These are phyloP conservation scores for Ceyx melanurus DNA, from an alignment of 2,113 vertebrate genomes.

Conservation along the genomic window DNA sequence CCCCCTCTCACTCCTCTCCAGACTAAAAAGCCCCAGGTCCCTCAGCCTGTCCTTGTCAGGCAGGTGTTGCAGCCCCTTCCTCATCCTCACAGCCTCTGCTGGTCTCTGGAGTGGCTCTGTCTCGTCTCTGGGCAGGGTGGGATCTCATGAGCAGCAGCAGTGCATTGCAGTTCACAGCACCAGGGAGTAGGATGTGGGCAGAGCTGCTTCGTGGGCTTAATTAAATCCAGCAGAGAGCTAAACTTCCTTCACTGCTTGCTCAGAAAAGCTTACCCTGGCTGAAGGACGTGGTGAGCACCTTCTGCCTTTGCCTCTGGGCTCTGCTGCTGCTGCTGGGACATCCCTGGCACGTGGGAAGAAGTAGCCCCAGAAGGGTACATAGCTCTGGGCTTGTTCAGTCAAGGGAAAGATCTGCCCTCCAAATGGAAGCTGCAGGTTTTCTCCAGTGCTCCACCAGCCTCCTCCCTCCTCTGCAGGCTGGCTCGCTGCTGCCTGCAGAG, in stretches of 20 bases:
- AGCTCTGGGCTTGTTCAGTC: background rate
- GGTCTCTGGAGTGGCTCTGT: too few species aligned
- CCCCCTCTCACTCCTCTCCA: too few species aligned
- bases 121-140: background rate
- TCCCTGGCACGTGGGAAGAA: background rate
- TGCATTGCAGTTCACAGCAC: background rate
- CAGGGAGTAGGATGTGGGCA: background rate
- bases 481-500: background rate
- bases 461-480: background rate
- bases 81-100: too few species aligned
- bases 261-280: background rate
- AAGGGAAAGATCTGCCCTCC: background rate
- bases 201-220: background rate
- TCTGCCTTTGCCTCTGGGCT: background rate
- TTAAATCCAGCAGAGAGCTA: background rate
- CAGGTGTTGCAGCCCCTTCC: too few species aligned
- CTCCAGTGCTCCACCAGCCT: background rate
- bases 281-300: background rate
- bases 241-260: background rate
- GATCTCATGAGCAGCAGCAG: background rate
- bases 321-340: background rate
- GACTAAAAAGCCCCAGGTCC: too few species aligned
- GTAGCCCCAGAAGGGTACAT: background rate
- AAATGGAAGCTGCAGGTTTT: background rate
- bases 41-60: too few species aligned